These are phyloP conservation scores for Pollenia amentaria DNA, from an alignment of 2,888 invertebrate genomes.

Conservation along the genomic window DNA sequence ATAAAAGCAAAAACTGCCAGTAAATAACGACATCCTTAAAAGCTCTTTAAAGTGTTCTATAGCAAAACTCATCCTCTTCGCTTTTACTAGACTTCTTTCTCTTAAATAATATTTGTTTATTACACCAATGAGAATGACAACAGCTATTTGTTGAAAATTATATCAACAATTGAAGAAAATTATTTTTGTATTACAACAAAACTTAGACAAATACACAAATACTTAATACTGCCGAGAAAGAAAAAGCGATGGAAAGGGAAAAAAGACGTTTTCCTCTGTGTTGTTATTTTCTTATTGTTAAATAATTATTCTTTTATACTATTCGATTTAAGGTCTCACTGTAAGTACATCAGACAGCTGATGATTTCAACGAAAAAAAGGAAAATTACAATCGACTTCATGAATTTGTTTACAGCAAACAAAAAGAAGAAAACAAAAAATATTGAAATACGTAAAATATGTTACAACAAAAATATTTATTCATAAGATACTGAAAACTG, in stretches of 20 bases:
- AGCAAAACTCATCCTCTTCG: background rate
- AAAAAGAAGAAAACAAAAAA: background rate
- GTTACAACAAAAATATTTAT: background rate
- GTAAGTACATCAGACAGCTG: background rate
- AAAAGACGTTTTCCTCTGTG: background rate
- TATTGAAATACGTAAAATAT: background rate
- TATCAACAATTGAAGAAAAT: conserved; percentile 4
- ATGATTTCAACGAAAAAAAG: conserved; percentile 31
- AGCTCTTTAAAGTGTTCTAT: too few relatives aligned
- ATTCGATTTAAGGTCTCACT: background rate
- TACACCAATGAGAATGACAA: conserved; percentile 19
- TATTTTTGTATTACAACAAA: background rate
- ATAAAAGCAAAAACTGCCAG: background rate
- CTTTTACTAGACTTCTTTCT: background rate
- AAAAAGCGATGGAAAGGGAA: background rate
- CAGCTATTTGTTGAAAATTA: conserved; percentile 23
- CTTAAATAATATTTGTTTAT: background rate
- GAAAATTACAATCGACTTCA: conserved; percentile 6
- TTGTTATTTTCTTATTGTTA: background rate
- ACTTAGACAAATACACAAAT: background rate
- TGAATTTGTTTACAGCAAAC: background rate
- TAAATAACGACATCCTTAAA: background rate
- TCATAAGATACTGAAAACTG: background rate
- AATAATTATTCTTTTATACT: background rate
- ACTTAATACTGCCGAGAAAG: background rate